A percentile compares a stretch with the other conserved stretches of the same genome.
Evolutionary conservation across 2,113 vertebrate species (phyloP).

Genomic region (Zosterops japonicus): DNA sequence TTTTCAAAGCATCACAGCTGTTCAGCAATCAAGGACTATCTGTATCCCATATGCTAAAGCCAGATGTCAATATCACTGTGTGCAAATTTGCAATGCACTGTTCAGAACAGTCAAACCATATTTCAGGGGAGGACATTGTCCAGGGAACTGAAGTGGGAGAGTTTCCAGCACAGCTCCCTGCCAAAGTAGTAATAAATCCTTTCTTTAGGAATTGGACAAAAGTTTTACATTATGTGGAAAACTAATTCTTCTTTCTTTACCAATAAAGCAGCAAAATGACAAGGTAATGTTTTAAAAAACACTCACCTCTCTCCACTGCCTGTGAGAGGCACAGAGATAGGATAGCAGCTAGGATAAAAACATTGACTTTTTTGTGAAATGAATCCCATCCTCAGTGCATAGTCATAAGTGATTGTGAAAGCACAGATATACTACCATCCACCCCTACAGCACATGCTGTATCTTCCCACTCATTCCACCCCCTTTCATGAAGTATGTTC

Average conservation of each 20-base stretch:
- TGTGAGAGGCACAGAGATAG: not conserved
- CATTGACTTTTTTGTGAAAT: not conserved
- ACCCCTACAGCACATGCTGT: not conserved
- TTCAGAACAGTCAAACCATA: constrained; percentile 45
- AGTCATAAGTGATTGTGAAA: constrained; percentile 3
- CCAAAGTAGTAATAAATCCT: constrained; percentile 58
- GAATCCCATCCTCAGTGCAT: constrained; percentile 14
- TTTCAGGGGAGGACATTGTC: constrained; percentile 52
- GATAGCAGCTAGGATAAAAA: not conserved
- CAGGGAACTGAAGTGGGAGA: constrained; percentile 26
- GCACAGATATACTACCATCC: constrained; percentile 25
- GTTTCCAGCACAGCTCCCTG: constrained; percentile 33
- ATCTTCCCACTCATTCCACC: constrained; percentile 48
- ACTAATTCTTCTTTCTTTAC: constrained; percentile 31
- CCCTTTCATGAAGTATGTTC: not conserved
- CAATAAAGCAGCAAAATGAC: not conserved
- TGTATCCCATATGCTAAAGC: constrained; percentile 63
- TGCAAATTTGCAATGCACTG: constrained; percentile 21
- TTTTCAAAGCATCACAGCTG: constrained; percentile 65
- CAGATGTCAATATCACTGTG: constrained; percentile 57
- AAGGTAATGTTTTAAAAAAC: not conserved
- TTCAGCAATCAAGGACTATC: constrained; percentile 50
- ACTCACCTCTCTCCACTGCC: not conserved
- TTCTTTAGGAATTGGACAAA: constrained; percentile 38
- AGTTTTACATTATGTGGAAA: constrained; percentile 42